These are phyloP conservation scores for Lagorchestes hirsutus DNA, from an alignment of 2,797 vertebrate species.

Conservation along the genomic window DNA sequence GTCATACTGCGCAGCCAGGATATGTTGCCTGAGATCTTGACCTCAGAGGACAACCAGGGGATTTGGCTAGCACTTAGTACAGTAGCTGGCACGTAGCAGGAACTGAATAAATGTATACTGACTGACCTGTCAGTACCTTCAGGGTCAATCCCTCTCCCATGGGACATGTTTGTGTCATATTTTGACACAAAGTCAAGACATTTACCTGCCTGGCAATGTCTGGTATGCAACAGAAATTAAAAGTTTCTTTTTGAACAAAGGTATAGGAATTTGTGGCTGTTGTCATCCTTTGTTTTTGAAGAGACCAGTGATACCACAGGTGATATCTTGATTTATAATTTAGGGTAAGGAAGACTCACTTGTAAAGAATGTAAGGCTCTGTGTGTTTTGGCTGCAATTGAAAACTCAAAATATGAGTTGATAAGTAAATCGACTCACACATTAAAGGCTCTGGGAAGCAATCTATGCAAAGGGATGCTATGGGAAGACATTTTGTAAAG, in stretches of 20 bases:
- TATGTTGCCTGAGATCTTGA: neutral
- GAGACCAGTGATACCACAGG: neutral
- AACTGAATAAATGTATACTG: neutral
- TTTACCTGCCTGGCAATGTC: neutral
- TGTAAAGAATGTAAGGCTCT: neutral
- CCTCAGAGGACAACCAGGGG: neutral
- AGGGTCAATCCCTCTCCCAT: neutral
- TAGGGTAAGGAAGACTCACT: neutral
- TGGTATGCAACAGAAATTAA: neutral
- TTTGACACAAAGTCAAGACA: neutral
- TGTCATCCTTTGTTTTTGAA: neutral
- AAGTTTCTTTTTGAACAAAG: neutral
- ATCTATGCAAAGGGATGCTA: neutral
- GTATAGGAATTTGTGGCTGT: neutral
- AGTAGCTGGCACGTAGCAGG: neutral
- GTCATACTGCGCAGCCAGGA: neutral
- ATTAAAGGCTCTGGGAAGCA: neutral
- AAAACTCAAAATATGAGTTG: neutral
- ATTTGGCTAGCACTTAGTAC: neutral
- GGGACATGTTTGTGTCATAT: neutral
- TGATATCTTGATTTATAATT: neutral
- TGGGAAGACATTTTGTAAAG: neutral
- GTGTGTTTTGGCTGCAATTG: neutral
- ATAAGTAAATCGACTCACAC: conserved; percentile 33
- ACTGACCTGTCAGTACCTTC: neutral